Percentiles rank a stretch among this genome's conserved stretches.
These are phyloP conservation scores for Thalassarche chlororhynchos DNA, from an alignment of 2,113 vertebrate species.

Conservation along the genomic window DNA sequence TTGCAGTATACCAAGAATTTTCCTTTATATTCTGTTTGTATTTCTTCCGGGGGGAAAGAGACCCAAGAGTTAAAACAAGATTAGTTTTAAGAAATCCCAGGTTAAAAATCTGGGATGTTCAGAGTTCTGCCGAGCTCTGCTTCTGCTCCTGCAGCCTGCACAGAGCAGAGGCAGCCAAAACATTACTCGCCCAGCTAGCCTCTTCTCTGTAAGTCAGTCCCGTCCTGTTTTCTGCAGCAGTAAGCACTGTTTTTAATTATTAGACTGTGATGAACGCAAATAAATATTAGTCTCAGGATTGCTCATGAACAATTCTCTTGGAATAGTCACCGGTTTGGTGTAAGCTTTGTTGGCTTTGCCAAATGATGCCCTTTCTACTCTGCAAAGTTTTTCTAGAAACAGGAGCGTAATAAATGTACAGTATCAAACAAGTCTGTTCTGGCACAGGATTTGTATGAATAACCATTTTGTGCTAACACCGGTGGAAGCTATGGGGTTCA, in stretches of 20 bases:
- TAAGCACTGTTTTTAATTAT: slow-evolving; percentile 33
- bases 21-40: neutral
- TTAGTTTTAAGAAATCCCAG: neutral
- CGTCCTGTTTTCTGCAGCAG: neutral
- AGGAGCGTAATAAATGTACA: neutral
- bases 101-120: neutral
- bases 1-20: neutral
- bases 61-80: neutral
- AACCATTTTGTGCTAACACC: slow-evolving; percentile 17
- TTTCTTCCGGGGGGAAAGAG: neutral
- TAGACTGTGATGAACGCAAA: slow-evolving; percentile 9
- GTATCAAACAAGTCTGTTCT: slow-evolving; percentile 56
- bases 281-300: slow-evolving; percentile 14
- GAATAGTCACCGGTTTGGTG: neutral
- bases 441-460: slow-evolving; percentile 18
- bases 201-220: neutral
- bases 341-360: slow-evolving; percentile 39
- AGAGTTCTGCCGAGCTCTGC: neutral
- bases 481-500: neutral
- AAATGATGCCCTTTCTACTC: slow-evolving; percentile 5
- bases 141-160: neutral
- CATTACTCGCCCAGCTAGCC: neutral
- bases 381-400: slow-evolving; percentile 12
- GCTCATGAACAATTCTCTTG: neutral
- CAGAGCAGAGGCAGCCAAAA: neutral